These are phyloP conservation scores for Caenorhabditis briggsae DNA, from an alignment of 1,140 invertebrate genomes.

Conservation along the genomic window DNA sequence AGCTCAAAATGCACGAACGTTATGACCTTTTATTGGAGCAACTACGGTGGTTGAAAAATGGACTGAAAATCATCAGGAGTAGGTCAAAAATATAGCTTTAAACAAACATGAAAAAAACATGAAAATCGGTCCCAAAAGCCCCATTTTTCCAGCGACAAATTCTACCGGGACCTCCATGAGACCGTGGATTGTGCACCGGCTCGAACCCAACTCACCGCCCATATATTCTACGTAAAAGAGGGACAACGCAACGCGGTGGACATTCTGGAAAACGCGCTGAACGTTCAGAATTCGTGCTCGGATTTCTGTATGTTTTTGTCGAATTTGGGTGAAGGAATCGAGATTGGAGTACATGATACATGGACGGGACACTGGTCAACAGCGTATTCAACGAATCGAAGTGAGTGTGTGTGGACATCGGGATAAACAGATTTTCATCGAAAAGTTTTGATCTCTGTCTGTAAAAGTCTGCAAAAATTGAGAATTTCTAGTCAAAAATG, in stretches of 20 bases:
- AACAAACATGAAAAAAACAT: not conserved
- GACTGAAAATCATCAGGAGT: too few relatives aligned
- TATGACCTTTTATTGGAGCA: too few relatives aligned
- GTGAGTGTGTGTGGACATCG: conserved; percentile 47
- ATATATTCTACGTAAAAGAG: conserved; percentile 92
- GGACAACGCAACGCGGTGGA: conserved; percentile 85
- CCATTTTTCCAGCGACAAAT: conserved; percentile 67
- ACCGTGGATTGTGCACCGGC: conserved; percentile 72
- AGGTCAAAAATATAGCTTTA: not conserved
- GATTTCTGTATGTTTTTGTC: conserved; percentile 73
- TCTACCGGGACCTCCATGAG: conserved; percentile 71
- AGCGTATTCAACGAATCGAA: conserved; percentile 67
- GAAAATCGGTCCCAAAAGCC: not conserved
- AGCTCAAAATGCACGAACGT: too few relatives aligned
- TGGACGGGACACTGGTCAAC: conserved; percentile 76
- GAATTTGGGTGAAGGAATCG: conserved; percentile 71
- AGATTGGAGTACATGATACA: conserved; percentile 64
- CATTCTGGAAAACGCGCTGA: conserved; percentile 86
- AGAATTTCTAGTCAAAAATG: too few relatives aligned
- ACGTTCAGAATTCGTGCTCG: conserved; percentile 69
- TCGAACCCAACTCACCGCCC: conserved; percentile 88
- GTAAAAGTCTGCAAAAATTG: too few relatives aligned
- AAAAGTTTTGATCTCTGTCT: too few relatives aligned
- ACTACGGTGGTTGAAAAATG: too few relatives aligned
- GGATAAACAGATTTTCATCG: not conserved